Percentiles rank a stretch among this genome's conserved stretches.
Evolutionary conservation across 2,113 vertebrate species (phyloP).

Genomic region (Gobiocypris rarus): DNA sequence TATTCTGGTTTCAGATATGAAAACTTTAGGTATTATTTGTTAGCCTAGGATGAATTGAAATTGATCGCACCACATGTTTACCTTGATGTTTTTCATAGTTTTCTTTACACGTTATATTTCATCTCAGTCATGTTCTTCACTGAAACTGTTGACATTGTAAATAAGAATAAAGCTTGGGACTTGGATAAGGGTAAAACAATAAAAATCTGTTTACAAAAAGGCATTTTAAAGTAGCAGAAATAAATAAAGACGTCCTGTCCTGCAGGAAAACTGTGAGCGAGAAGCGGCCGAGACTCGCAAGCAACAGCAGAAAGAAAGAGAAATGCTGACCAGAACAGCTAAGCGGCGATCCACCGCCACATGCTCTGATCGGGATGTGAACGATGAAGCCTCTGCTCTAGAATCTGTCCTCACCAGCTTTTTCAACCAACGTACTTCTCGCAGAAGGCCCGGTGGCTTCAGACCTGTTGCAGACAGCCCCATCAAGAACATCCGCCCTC

Average conservation of each 20-base stretch:
- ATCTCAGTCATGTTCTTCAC: background rate
- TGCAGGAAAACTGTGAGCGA: slow-evolving; percentile 75
- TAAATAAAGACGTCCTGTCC: no score
- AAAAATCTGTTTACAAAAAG: no score
- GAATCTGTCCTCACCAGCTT: slow-evolving; percentile 72
- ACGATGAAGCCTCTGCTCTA: slow-evolving; percentile 49
- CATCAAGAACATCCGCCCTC: background rate
- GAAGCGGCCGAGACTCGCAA: slow-evolving; percentile 68
- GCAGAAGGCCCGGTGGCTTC: slow-evolving; percentile 55
- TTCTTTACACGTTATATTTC: background rate
- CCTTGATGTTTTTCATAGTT: background rate
- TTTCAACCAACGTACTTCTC: slow-evolving; percentile 54
- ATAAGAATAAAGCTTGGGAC: background rate
- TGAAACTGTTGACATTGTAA: background rate
- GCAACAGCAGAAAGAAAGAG: slow-evolving; percentile 58
- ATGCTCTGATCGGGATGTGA: slow-evolving; percentile 30
- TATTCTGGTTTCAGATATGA: background rate
- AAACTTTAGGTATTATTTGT: background rate
- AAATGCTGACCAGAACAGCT: slow-evolving; percentile 48
- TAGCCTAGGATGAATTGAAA: background rate
- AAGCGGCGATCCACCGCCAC: slow-evolving; percentile 63
- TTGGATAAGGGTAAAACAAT: no score
- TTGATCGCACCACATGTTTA: background rate
- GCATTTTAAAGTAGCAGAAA: no score
- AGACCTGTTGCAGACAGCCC: slow-evolving; percentile 33